Evolutionary conservation across 2,113 vertebrate genomes (phyloP).

Genomic region (Genyomyrus donnyi): DNA sequence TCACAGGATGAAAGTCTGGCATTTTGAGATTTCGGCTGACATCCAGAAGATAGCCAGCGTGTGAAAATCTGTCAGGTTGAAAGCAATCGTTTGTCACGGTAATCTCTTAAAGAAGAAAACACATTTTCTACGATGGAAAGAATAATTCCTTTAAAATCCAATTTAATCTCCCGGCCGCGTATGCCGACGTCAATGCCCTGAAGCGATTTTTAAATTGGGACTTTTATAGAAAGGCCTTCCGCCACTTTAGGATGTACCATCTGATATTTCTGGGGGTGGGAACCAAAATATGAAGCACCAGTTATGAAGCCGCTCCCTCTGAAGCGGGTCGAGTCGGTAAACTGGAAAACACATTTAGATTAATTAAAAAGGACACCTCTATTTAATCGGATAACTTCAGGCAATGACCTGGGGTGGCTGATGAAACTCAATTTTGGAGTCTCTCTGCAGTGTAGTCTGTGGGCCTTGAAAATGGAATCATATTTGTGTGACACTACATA

Average conservation of each 20-base stretch:
- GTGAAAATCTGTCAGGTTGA: background rate
- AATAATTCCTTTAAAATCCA: background rate
- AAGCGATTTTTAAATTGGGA: background rate
- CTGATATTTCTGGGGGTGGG: background rate
- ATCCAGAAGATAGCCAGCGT: background rate
- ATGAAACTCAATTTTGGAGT: background rate
- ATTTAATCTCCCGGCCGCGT: background rate
- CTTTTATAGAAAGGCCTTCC: background rate
- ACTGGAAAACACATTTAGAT: background rate
- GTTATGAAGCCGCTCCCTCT: background rate
- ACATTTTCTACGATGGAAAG: background rate
- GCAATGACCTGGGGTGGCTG: background rate
- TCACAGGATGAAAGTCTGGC: background rate
- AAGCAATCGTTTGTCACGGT: background rate
- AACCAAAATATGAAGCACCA: background rate
- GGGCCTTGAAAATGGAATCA: background rate
- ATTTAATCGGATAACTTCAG: background rate
- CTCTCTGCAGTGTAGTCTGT: background rate
- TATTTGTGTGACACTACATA: background rate
- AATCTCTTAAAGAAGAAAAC: background rate
- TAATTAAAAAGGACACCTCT: background rate
- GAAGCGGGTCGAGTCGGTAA: background rate
- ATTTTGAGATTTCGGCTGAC: background rate
- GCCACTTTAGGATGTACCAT: background rate
- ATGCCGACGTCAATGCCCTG: background rate